These are phyloP conservation scores for Taenaris catops DNA, from an alignment of 2,888 invertebrate genomes.

Conservation along the genomic window DNA sequence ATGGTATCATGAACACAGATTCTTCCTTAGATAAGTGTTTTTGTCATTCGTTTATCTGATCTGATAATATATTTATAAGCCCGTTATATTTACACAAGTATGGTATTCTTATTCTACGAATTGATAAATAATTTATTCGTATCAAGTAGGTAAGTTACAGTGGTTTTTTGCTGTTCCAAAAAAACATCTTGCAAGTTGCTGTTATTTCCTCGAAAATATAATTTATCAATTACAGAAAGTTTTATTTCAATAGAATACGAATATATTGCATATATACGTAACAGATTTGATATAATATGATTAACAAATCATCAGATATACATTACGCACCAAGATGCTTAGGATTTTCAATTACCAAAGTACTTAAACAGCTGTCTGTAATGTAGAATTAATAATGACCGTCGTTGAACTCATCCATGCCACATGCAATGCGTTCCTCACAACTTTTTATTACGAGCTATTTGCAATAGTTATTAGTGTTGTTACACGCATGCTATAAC, in stretches of 20 bases:
- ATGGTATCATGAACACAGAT: too few relatives aligned
- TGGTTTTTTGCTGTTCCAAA: background rate
- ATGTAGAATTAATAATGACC: too few relatives aligned
- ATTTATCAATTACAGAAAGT: constrained; percentile 4
- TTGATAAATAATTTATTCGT: constrained; percentile 8
- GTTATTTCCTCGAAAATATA: constrained; percentile 6
- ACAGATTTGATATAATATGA: too few relatives aligned
- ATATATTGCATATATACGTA: too few relatives aligned
- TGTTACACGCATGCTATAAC: constrained; percentile 3
- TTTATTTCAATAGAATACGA: too few relatives aligned
- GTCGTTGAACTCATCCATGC: background rate
- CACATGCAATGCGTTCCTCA: constrained; percentile 2
- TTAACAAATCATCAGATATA: too few relatives aligned
- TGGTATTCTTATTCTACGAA: constrained; percentile 3
- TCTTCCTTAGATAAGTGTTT: too few relatives aligned
- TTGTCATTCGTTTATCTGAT: too few relatives aligned
- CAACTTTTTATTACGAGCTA: constrained; percentile 4
- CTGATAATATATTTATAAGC: too few relatives aligned
- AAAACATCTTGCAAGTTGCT: constrained; percentile 4
- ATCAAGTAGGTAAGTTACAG: constrained; percentile 1
- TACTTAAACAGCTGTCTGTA: too few relatives aligned
- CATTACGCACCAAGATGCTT: too few relatives aligned
- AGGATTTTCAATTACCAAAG: too few relatives aligned
- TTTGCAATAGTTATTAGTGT: constrained; percentile 3
- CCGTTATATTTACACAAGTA: constrained; percentile 9